phyloP scores from a whole-genome alignment of 2,797 vertebrate genomes.

The Karalla daura region DNA sequence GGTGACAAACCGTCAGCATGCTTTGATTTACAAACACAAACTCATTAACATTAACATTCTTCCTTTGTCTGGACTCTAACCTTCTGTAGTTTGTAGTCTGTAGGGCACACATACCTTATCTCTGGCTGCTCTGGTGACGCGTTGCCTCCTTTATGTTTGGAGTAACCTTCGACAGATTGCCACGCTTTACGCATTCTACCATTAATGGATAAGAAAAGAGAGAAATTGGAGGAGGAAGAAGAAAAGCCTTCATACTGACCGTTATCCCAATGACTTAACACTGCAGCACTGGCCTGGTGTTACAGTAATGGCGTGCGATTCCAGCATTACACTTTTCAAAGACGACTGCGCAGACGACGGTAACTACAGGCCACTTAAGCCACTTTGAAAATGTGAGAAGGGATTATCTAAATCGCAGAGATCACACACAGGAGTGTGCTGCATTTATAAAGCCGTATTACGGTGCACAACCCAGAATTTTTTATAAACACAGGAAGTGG shows the following conservation, averaged over 20 bases:
- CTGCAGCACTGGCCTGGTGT: slow-evolving; percentile 33
- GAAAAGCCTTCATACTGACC: slow-evolving; percentile 19
- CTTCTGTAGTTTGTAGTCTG: too few species aligned
- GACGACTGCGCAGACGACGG: slow-evolving; percentile 55
- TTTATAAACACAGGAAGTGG: slow-evolving; percentile 69
- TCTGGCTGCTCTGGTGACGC: too few species aligned
- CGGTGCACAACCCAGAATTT: slow-evolving; percentile 59
- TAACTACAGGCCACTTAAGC: slow-evolving; percentile 74
- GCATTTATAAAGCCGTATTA: slow-evolving; percentile 55
- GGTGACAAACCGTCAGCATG: too few species aligned
- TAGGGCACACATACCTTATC: too few species aligned
- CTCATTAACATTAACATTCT: too few species aligned
- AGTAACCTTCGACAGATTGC: too few species aligned
- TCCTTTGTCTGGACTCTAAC: too few species aligned
- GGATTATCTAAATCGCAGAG: slow-evolving; percentile 66
- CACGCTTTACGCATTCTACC: too few species aligned
- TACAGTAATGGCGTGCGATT: slow-evolving; percentile 59
- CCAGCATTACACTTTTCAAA: slow-evolving; percentile 73
- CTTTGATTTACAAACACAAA: too few species aligned
- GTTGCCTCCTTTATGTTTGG: too few species aligned
- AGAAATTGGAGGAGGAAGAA: slow-evolving; percentile 29
- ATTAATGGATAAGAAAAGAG: slow-evolving; percentile 16
- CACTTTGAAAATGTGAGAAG: slow-evolving; percentile 75
- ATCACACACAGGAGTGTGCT: slow-evolving; percentile 52
- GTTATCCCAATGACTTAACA: slow-evolving; percentile 51